Percentiles rank a stretch among this genome's conserved stretches.
Evolutionary conservation across 1,140 invertebrate species (phyloP).

Genomic region (Anagrus nilaparvatae): DNA sequence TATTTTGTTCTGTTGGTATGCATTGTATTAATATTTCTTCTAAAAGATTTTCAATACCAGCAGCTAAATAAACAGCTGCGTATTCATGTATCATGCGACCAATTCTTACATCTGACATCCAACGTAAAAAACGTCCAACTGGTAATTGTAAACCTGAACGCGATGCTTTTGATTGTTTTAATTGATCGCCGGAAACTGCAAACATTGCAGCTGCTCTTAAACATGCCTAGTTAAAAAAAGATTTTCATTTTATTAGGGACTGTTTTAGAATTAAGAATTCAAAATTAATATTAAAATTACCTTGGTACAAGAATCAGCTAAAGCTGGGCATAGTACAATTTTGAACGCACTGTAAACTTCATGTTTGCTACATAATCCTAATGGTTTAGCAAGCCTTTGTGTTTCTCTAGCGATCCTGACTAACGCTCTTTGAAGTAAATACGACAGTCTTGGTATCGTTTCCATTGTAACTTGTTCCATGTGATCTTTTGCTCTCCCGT

Average conservation of each 20-base stretch:
- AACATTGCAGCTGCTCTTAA: constrained; percentile 81
- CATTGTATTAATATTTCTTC: constrained; percentile 77
- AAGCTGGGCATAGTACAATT: constrained; percentile 71
- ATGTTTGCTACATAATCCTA: constrained; percentile 78
- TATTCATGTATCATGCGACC: constrained; percentile 83
- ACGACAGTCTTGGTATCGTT: constrained; percentile 71
- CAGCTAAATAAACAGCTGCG: constrained; percentile 79
- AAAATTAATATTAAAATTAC: too few relatives aligned
- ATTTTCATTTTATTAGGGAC: too few relatives aligned
- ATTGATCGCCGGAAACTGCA: constrained; percentile 71
- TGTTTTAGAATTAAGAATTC: not conserved
- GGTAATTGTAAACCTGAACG: constrained; percentile 72
- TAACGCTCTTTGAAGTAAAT: constrained; percentile 75
- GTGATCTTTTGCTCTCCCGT: constrained; percentile 66
- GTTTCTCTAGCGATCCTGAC: constrained; percentile 75
- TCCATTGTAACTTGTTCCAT: constrained; percentile 72
- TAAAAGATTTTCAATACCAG: constrained; percentile 77
- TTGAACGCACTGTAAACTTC: constrained; percentile 74
- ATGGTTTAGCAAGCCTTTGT: constrained; percentile 62
- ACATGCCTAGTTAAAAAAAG: too few relatives aligned
- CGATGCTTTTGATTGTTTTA: constrained; percentile 71
- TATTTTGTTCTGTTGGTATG: constrained; percentile 53
- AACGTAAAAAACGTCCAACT: constrained; percentile 76
- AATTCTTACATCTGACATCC: constrained; percentile 80
- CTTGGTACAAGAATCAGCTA: constrained; percentile 85